Base-by-base conservation (phyloP, 2,888 invertebrate species). In the Argyra leucocephala region DNA sequence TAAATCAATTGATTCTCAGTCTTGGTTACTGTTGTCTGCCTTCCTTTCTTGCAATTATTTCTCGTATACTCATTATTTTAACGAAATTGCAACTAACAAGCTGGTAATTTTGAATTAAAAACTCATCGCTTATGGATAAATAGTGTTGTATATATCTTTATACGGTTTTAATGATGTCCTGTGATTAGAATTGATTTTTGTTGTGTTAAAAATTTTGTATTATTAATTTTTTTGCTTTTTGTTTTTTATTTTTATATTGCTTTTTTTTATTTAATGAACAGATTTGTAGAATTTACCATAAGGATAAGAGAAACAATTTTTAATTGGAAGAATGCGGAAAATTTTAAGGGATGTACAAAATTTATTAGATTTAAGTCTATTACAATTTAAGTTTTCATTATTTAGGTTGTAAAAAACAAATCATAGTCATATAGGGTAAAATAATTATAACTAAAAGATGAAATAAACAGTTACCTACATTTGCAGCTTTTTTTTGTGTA, bases 121-220 rank as follows among this genome's bases (percentile, higher is more conserved):
- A 18, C 48, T 48, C 18, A 48, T 48, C 48, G 12, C 1, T 18
- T 18, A 48, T 37, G 15, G 18, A 48, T 18, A 9, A 15, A 48
- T 9, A 48, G 31, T 10, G 31, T 10, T 5, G 5, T 18, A 18
- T 48, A n/a, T 18, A n/a, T 12, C 18, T 48, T 48, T 48, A 48
- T 18, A 48, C 18, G 48, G n/a, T 48, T 48, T 48, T 48, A 48
- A 48, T 48, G 48, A 48, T 48, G 48, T 48, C 48, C 48, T 48
- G 48, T 48, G 48, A 48, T 48, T 48, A 48, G 48, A 48, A 5
- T 48, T 48, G 18, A 18, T 10, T 48, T 48, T 48, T 48, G 5
- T 48, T 48, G 3, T 48, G 12, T 15, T 48, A 2, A n/a, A n/a
- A n/a, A 2, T 48, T 9, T 48, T 48, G n/a, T 48, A 18, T 18